Evolutionary conservation across 2,113 vertebrate genomes (phyloP).

Genomic region (Cottus gobio): DNA sequence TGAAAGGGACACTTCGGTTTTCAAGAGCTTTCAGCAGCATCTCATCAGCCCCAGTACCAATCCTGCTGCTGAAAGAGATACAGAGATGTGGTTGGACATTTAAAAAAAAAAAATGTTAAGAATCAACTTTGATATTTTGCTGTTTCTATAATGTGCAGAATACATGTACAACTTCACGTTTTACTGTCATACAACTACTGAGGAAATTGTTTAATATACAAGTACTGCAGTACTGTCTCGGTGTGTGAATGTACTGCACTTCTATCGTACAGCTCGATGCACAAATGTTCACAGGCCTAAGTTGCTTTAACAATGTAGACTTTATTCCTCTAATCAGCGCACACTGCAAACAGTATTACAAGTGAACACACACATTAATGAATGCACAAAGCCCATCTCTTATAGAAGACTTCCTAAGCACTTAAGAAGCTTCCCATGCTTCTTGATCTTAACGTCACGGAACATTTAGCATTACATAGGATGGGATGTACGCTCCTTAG

Average conservation of each 20-base stretch:
- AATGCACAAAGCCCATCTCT: neutral
- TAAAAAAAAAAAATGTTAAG: too few relatives aligned
- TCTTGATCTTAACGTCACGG: neutral
- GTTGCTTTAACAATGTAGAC: neutral
- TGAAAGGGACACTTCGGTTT: neutral
- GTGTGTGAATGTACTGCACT: neutral
- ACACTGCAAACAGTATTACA: constrained; percentile 11
- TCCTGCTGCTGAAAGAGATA: neutral
- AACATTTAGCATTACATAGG: neutral
- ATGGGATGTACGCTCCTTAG: neutral
- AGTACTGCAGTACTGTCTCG: neutral
- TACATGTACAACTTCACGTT: neutral
- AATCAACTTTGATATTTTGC: neutral
- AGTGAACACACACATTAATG: constrained; percentile 16
- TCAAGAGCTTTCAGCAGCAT: neutral
- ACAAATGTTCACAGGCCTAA: neutral
- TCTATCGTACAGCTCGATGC: neutral
- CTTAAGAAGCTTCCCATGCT: constrained; percentile 16
- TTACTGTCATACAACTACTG: neutral
- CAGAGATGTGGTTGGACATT: neutral
- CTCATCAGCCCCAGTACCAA: neutral
- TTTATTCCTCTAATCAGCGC: neutral
- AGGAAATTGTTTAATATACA: neutral
- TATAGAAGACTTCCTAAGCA: constrained; percentile 16
- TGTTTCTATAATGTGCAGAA: neutral